Percentiles rank a stretch among this genome's conserved stretches.
phyloP scores from a whole-genome alignment of 2,797 vertebrate genomes.

The Gila robusta region DNA sequence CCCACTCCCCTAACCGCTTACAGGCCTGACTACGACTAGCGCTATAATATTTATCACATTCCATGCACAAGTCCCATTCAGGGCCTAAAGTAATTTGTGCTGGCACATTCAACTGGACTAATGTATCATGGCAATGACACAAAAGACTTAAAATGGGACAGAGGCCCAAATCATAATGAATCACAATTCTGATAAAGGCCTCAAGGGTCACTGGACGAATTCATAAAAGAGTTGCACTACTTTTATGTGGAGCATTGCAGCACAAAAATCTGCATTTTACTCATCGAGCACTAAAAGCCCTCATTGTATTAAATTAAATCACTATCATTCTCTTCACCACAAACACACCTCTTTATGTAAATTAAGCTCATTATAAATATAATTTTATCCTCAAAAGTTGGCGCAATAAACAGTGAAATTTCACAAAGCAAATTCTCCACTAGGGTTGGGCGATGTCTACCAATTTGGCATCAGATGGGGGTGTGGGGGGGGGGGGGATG shows the following conservation, averaged over 20 bases:
- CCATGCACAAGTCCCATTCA: slow-evolving; percentile 28
- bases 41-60: slow-evolving; percentile 43
- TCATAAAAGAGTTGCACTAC: background rate
- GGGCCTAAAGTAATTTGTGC: slow-evolving; percentile 41
- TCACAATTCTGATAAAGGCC: slow-evolving; percentile 10
- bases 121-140: slow-evolving; percentile 43
- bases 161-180: slow-evolving; percentile 14
- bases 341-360: background rate
- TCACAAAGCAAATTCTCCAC: background rate
- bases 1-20: slow-evolving; percentile 1
- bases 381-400: background rate
- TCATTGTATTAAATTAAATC: background rate
- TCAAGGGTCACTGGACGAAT: background rate
- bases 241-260: background rate
- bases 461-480: no score
- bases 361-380: background rate
- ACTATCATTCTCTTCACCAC: background rate
- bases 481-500: no score
- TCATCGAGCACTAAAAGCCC: background rate
- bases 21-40: background rate
- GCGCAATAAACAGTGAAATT: background rate
- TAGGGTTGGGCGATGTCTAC: background rate
- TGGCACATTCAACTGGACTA: slow-evolving; percentile 43
- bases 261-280: background rate
- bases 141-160: slow-evolving; percentile 37